Percentiles rank a stretch among this genome's conserved stretches.
These are phyloP conservation scores for Deilephila elpenor DNA, from an alignment of 2,888 invertebrate genomes.

Conservation along the genomic window DNA sequence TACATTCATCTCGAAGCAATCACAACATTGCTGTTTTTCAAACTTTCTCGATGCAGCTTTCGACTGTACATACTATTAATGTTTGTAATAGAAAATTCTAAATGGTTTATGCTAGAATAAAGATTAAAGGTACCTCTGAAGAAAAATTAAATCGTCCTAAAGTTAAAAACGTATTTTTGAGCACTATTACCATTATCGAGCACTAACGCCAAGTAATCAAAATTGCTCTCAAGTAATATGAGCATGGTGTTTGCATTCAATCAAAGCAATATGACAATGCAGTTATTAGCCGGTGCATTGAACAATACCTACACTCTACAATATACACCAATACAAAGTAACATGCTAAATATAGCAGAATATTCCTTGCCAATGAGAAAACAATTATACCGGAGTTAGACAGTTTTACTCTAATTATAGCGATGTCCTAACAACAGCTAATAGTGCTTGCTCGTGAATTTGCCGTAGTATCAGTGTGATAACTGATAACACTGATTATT, in stretches of 20 bases:
- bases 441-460: constrained; percentile 51
- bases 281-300: background rate
- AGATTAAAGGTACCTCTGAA: no score
- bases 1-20: constrained; percentile 1
- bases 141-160: no score
- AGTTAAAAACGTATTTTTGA: no score
- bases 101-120: no score
- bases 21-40: background rate
- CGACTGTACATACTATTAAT: background rate
- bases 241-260: background rate
- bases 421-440: constrained; percentile 51
- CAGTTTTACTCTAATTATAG: constrained; percentile 53
- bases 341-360: background rate
- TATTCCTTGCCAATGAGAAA: background rate
- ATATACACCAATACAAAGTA: background rate
- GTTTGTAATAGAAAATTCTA: background rate
- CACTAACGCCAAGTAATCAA: background rate
- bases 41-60: background rate
- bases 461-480: constrained; percentile 63
- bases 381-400: background rate
- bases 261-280: background rate
- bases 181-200: background rate
- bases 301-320: background rate
- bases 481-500: constrained; percentile 74
- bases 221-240: background rate